A percentile compares a stretch with the other conserved stretches of the same genome.
Evolutionary conservation across 2,888 invertebrate species (phyloP).

Genomic region (Lordiphosa andalusiaca): DNA sequence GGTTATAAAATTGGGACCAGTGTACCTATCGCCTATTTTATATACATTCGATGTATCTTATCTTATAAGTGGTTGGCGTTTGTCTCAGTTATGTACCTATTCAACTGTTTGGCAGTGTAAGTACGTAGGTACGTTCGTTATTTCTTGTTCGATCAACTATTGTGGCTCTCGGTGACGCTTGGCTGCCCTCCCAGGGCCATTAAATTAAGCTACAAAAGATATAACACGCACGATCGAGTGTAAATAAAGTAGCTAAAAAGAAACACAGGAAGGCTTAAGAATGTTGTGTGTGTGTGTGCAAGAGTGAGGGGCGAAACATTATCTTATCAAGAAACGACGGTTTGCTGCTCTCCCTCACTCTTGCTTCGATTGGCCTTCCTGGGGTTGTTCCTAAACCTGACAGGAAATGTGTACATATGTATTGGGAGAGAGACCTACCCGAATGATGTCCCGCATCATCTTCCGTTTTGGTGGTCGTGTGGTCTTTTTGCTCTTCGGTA

Average conservation of each 20-base stretch:
- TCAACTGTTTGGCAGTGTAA: background rate
- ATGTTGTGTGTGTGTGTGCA: background rate
- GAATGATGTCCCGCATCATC: conserved; percentile 88
- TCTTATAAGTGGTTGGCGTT: no score
- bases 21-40: no score
- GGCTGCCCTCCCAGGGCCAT: conserved; percentile 50
- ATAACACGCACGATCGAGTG: conserved; percentile 33
- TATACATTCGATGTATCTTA: no score
- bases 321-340: conserved; percentile 6
- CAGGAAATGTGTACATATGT: background rate
- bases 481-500: conserved; percentile 37
- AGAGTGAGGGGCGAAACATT: conserved; percentile 2
- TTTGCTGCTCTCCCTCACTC: background rate
- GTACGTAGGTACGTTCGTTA: background rate
- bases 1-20: no score
- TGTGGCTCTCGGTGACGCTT: conserved; percentile 52
- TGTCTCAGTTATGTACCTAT: no score
- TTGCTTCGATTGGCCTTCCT: background rate
- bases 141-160: conserved; percentile 40
- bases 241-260: conserved; percentile 47
- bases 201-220: conserved; percentile 65
- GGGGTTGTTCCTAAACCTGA: conserved; percentile 4
- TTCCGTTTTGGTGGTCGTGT: conserved; percentile 72
- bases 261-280: conserved; percentile 13
- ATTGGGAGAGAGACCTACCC: conserved; percentile 81